phyloP scores from a whole-genome alignment of 2,888 invertebrate species.

The Sycophila texana region DNA sequence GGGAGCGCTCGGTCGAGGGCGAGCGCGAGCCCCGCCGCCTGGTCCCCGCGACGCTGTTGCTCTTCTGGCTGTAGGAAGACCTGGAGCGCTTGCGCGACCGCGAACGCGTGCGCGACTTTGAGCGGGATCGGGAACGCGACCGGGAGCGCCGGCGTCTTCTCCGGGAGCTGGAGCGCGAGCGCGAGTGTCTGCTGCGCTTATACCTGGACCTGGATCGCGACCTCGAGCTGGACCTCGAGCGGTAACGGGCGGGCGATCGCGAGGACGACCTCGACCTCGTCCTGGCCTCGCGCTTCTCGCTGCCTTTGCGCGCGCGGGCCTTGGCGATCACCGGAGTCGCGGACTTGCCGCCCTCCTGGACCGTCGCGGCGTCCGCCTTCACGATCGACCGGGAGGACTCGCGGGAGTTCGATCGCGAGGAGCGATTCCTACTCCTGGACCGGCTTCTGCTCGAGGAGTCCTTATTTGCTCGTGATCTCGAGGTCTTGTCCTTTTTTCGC shows the following conservation, averaged over 20 bases:
- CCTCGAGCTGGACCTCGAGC: slow-evolving; percentile 56
- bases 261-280: slow-evolving; percentile 57
- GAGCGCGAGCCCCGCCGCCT: slow-evolving; percentile 63
- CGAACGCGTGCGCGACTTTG: slow-evolving; percentile 68
- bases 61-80: slow-evolving; percentile 57
- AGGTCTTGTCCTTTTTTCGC: slow-evolving; percentile 52
- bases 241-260: slow-evolving; percentile 54
- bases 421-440: slow-evolving; percentile 54
- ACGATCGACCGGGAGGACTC: slow-evolving; percentile 42
- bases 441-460: slow-evolving; percentile 54
- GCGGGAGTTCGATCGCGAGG: slow-evolving; percentile 44
- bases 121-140: slow-evolving; percentile 65
- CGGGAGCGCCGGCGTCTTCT: slow-evolving; percentile 41
- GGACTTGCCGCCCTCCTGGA: slow-evolving; percentile 34
- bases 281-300: slow-evolving; percentile 54
- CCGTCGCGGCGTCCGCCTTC: slow-evolving; percentile 15
- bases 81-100: slow-evolving; percentile 65
- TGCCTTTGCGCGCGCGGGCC: slow-evolving; percentile 62
- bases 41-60: slow-evolving; percentile 13
- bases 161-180: slow-evolving; percentile 52
- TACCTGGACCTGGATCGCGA: slow-evolving; percentile 54
- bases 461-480: slow-evolving; percentile 41
- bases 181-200: slow-evolving; percentile 50
- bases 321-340: slow-evolving; percentile 54
- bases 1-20: slow-evolving; percentile 59